Conservation (phyloP, 2,888 invertebrate species). For the Limnephilus auricula region DNA sequence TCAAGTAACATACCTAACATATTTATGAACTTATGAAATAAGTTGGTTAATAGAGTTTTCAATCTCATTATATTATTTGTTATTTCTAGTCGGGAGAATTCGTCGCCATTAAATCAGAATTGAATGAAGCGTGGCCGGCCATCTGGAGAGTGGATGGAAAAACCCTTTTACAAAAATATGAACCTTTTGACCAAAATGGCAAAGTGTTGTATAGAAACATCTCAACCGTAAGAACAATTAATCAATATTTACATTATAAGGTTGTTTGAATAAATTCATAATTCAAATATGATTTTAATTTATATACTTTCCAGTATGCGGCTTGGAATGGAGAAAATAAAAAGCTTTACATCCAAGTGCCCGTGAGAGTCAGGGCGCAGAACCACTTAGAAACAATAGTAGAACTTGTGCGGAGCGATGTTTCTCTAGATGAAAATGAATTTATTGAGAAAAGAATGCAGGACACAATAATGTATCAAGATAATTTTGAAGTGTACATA, state of each 20-base stretch:
- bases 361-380: slow-evolving; percentile 86
- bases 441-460: slow-evolving; percentile 87
- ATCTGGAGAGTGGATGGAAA: slow-evolving; percentile 95
- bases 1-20: slow-evolving; percentile 74
- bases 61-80: slow-evolving; percentile 39
- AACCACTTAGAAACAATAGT: slow-evolving; percentile 88
- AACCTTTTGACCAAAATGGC: slow-evolving; percentile 89
- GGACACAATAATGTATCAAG: slow-evolving; percentile 87
- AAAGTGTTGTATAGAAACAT: slow-evolving; percentile 90
- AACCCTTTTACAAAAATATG: slow-evolving; percentile 88
- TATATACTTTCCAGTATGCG: slow-evolving; percentile 85
- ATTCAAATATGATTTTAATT: slow-evolving; percentile 55
- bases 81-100: slow-evolving; percentile 90
- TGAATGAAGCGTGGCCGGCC: slow-evolving; percentile 89
- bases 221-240: slow-evolving; percentile 83
- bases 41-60: background rate
- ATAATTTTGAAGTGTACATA: slow-evolving; percentile 94
- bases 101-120: slow-evolving; percentile 89
- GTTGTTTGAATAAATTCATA: slow-evolving; percentile 49
- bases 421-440: slow-evolving; percentile 81
- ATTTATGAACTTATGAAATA: background rate
- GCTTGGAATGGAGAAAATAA: slow-evolving; percentile 91
- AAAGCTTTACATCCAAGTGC: slow-evolving; percentile 87
- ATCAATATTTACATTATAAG: background rate
- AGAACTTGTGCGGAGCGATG: slow-evolving; percentile 86